Conservation (phyloP, 1,140 invertebrate species). For the Ericerus pela region DNA sequence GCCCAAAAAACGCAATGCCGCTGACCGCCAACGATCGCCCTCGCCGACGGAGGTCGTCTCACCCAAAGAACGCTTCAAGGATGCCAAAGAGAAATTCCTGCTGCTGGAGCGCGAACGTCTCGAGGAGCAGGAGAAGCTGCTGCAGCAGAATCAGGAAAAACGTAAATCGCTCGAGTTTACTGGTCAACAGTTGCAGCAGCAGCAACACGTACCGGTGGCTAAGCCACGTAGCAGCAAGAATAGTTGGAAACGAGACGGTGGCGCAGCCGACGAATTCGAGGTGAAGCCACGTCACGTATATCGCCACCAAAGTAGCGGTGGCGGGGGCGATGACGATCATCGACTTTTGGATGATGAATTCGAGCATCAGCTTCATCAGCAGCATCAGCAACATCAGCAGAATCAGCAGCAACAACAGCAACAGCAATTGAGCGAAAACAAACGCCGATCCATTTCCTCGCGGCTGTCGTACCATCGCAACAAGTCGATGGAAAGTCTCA, state of each 20-base stretch:
- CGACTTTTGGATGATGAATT: background rate
- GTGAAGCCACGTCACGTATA: background rate
- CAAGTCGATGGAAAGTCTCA: conserved; percentile 15
- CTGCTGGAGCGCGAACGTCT: conserved; percentile 54
- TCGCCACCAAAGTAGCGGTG: conserved; percentile 12
- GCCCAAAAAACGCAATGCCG: conserved; percentile 17
- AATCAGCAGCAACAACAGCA: background rate
- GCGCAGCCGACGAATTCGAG: conserved; percentile 10
- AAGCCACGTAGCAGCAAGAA: background rate
- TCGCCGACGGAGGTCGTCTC: conserved; percentile 35
- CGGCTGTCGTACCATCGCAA: conserved; percentile 10
- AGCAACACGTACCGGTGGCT: background rate
- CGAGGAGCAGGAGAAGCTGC: conserved; percentile 27
- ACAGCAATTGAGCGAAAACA: too few relatives aligned
- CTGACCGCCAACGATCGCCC: conserved; percentile 37
- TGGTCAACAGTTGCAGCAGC: background rate
- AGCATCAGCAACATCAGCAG: background rate
- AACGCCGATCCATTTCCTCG: background rate
- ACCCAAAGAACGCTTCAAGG: conserved; percentile 60
- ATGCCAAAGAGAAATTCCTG: conserved; percentile 67
- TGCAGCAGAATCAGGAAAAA: conserved; percentile 17
- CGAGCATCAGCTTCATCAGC: background rate
- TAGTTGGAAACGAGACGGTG: background rate
- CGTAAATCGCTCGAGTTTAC: background rate
- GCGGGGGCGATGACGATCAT: conserved; percentile 5